A percentile compares a stretch with the other conserved stretches of the same genome.
Evolutionary conservation across 1,140 invertebrate genomes (phyloP).

Genomic region (Glossosoma conforme): DNA sequence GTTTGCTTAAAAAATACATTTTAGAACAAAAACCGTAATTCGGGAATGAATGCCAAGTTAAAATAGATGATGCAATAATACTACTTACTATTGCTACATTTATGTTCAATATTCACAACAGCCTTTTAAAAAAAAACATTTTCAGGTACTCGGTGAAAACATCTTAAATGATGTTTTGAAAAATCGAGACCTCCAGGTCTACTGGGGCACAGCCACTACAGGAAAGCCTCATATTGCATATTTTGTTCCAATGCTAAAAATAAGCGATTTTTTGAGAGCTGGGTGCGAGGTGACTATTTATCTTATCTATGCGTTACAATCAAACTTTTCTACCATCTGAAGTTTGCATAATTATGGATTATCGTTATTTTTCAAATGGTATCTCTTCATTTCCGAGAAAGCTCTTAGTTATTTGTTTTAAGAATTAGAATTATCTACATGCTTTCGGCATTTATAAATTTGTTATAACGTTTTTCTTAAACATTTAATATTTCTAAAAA

Average conservation of each 20-base stretch:
- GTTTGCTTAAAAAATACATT: neutral
- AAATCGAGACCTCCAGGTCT: slow-evolving; percentile 85
- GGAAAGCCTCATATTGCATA: slow-evolving; percentile 98
- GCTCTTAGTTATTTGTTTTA: too few relatives aligned
- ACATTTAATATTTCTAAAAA: too few relatives aligned
- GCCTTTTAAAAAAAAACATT: neutral
- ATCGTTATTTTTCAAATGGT: too few relatives aligned
- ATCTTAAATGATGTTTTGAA: slow-evolving; percentile 80
- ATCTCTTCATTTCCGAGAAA: too few relatives aligned
- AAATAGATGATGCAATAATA: neutral
- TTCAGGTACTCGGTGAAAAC: slow-evolving; percentile 88
- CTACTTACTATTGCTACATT: neutral
- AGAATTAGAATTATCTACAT: too few relatives aligned
- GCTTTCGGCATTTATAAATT: too few relatives aligned
- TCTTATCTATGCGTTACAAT: too few relatives aligned
- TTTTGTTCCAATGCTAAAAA: slow-evolving; percentile 98
- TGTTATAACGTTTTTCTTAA: too few relatives aligned
- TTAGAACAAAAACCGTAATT: neutral
- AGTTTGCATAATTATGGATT: too few relatives aligned
- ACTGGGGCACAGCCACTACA: slow-evolving; percentile 99
- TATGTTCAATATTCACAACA: too few relatives aligned
- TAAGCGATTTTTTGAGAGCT: slow-evolving; percentile 94
- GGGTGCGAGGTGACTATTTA: slow-evolving; percentile 95
- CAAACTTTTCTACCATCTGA: too few relatives aligned
- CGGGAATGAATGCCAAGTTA: neutral